A percentile compares a stretch with the other conserved stretches of the same genome.
These are phyloP conservation scores for Falcunculus frontatus DNA, from an alignment of 2,113 vertebrate species.

Conservation along the genomic window DNA sequence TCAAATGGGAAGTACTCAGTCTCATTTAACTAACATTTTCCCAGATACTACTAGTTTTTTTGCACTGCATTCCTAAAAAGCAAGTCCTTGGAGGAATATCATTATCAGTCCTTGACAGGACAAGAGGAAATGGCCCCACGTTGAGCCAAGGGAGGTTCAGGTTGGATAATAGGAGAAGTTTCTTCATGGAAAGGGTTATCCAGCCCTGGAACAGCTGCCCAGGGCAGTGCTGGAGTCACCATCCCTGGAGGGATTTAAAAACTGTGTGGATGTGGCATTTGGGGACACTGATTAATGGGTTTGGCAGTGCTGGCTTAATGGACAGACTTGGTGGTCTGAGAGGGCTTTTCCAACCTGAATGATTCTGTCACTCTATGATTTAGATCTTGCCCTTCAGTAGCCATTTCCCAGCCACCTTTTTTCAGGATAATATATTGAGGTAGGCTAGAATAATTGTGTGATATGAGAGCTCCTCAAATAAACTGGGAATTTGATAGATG, in stretches of 20 bases:
- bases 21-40: neutral
- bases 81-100: neutral
- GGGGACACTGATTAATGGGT: neutral
- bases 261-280: neutral
- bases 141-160: neutral
- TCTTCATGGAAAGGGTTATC: neutral
- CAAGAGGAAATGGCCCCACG: neutral
- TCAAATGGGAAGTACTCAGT: neutral
- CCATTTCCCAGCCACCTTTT: neutral
- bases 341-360: neutral
- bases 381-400: neutral
- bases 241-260: neutral
- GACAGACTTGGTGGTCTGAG: neutral
- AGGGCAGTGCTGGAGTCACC: neutral
- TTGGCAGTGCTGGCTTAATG: neutral
- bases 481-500: rapidly evolving
- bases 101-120: neutral
- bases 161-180: neutral
- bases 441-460: neutral
- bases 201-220: neutral
- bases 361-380: neutral
- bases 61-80: neutral
- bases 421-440: neutral
- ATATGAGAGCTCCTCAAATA: neutral
- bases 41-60: neutral